Percentiles rank a stretch among this genome's conserved stretches.
phyloP scores from a whole-genome alignment of 1,140 invertebrate genomes.

The Musca vetustissima region DNA sequence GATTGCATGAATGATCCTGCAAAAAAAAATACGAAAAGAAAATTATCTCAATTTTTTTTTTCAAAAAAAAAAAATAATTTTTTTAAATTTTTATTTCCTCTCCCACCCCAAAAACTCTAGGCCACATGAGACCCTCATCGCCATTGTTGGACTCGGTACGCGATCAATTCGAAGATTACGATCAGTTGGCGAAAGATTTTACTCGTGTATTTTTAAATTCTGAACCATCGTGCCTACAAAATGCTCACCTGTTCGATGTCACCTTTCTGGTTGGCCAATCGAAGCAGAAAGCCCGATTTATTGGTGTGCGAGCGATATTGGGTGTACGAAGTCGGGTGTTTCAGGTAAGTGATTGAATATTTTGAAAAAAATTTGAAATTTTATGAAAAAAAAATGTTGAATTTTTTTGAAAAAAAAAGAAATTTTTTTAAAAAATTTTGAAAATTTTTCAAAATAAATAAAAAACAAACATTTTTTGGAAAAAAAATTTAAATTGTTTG shows the following conservation, averaged over 20 bases:
- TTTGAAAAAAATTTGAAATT: too few relatives aligned
- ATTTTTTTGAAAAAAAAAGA: too few relatives aligned
- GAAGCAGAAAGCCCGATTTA: slow-evolving; percentile 86
- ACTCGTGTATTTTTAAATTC: slow-evolving; percentile 84
- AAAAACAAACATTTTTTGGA: too few relatives aligned
- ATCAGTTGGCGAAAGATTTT: slow-evolving; percentile 91
- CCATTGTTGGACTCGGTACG: slow-evolving; percentile 88
- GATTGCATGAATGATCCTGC: too few relatives aligned
- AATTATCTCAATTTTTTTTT: too few relatives aligned
- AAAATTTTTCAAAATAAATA: neutral
- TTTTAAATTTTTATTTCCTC: too few relatives aligned
- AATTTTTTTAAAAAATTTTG: neutral
- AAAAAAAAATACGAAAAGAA: too few relatives aligned
- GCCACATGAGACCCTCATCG: slow-evolving; percentile 91
- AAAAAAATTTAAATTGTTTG: too few relatives aligned
- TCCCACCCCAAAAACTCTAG: too few relatives aligned
- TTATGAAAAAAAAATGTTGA: too few relatives aligned
- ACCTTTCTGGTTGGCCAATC: slow-evolving; percentile 84
- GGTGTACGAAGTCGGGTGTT: slow-evolving; percentile 69
- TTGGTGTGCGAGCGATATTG: slow-evolving; percentile 86
- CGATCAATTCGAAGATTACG: slow-evolving; percentile 91
- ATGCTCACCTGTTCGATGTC: slow-evolving; percentile 84
- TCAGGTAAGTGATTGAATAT: slow-evolving; percentile 51
- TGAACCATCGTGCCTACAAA: slow-evolving; percentile 69
- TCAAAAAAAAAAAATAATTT: too few relatives aligned